phyloP scores from a whole-genome alignment of 2,888 invertebrate genomes.

The Melinopterus prodromus region DNA sequence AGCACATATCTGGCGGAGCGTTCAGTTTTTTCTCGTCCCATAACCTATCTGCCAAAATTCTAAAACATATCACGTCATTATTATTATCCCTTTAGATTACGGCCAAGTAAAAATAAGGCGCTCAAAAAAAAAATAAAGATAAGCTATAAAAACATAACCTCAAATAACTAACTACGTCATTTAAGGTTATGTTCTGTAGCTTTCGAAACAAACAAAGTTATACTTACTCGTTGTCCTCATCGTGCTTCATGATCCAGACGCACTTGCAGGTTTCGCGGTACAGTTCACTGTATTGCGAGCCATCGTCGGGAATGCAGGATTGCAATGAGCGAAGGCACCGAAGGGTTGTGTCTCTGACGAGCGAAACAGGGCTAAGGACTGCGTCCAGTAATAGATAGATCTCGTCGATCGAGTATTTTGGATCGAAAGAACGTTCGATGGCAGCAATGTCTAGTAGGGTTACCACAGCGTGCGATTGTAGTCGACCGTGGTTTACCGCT shows the following conservation, averaged over 20 bases:
- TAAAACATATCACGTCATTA: constrained; percentile 42
- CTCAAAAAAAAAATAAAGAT: too few species aligned
- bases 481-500: constrained; percentile 62
- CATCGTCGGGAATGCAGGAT: constrained; percentile 61
- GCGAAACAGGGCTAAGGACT: constrained; percentile 74
- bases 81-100: too few species aligned
- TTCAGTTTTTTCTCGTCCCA: constrained; percentile 68
- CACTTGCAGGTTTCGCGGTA: constrained; percentile 68
- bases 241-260: constrained; percentile 86
- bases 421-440: constrained; percentile 63
- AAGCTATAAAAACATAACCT: too few species aligned
- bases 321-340: constrained; percentile 74
- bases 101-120: too few species aligned
- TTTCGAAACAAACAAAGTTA: constrained; percentile 42
- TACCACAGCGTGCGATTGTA: constrained; percentile 80
- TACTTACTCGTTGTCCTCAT: constrained; percentile 75
- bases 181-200: not conserved
- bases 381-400: constrained; percentile 77
- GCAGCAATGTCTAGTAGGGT: constrained; percentile 85
- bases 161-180: not conserved
- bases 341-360: constrained; percentile 83
- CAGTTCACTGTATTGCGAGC: constrained; percentile 13
- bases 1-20: constrained; percentile 63
- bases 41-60: constrained; percentile 68
- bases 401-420: constrained; percentile 65